Evolutionary conservation across 2,888 invertebrate species (phyloP).

Genomic region (Chromoteleia sp.): DNA sequence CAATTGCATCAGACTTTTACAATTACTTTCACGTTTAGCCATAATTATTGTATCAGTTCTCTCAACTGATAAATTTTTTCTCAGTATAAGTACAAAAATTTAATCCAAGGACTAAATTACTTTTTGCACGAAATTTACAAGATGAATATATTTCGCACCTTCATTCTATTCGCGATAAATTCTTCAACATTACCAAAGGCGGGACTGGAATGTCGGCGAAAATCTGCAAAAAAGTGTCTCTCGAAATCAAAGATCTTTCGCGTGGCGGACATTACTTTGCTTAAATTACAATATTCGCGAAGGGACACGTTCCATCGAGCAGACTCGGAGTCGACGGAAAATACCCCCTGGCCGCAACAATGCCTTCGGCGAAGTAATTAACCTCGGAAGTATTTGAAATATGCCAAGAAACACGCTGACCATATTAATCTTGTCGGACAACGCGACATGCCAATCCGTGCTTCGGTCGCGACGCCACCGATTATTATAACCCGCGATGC

Average conservation of each 20-base stretch:
- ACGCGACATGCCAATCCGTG: slow-evolving; percentile 75
- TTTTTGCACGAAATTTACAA: neutral
- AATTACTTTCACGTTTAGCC: no score
- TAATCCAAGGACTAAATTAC: no score
- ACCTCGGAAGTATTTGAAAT: slow-evolving; percentile 81
- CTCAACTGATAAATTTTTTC: no score
- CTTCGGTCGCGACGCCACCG: slow-evolving; percentile 51
- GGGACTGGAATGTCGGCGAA: slow-evolving; percentile 24
- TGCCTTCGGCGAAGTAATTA: slow-evolving; percentile 79
- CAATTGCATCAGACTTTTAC: no score
- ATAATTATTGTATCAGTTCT: no score
- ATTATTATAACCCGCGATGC: slow-evolving; percentile 33
- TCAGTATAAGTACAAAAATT: no score
- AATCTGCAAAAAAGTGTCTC: slow-evolving; percentile 41
- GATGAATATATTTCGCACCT: neutral
- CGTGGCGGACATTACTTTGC: slow-evolving; percentile 41
- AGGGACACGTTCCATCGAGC: slow-evolving; percentile 61
- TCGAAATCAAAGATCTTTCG: slow-evolving; percentile 50
- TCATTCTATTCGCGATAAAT: slow-evolving; percentile 42
- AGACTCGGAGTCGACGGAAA: slow-evolving; percentile 43
- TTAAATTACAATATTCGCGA: slow-evolving; percentile 61
- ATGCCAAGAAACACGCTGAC: slow-evolving; percentile 82
- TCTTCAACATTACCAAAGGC: slow-evolving; percentile 42
- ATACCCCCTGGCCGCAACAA: slow-evolving; percentile 74
- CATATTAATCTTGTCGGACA: slow-evolving; percentile 80